These are phyloP conservation scores for Plectrocnemia conspersa DNA, from an alignment of 1,140 invertebrate species.

Conservation along the genomic window DNA sequence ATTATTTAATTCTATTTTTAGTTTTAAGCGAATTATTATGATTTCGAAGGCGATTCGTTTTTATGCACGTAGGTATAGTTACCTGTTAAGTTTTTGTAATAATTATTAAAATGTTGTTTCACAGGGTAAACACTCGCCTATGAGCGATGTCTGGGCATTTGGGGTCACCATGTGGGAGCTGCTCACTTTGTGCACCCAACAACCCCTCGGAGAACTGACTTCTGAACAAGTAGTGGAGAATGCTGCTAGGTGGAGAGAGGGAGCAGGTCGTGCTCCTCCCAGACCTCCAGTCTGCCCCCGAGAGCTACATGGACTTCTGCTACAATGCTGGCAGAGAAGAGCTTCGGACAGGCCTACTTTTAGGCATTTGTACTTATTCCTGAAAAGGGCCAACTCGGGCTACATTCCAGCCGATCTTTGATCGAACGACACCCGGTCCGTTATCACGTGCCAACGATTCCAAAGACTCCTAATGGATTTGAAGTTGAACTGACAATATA, in stretches of 20 bases:
- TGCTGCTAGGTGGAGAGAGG: constrained; percentile 59
- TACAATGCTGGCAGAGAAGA: constrained; percentile 88
- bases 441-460: constrained; percentile 1
- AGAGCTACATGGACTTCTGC: constrained; percentile 90
- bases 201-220: constrained; percentile 68
- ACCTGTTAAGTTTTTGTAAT: too few species aligned
- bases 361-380: constrained; percentile 84
- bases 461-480: background rate
- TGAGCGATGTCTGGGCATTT: constrained; percentile 76
- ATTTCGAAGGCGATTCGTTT: too few species aligned
- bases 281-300: constrained; percentile 80
- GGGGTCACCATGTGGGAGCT: constrained; percentile 76
- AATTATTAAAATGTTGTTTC: too few species aligned
- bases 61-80: too few species aligned
- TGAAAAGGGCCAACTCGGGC: constrained; percentile 85
- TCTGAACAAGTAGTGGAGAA: constrained; percentile 75
- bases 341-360: constrained; percentile 82
- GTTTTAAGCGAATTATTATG: too few species aligned
- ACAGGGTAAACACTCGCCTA: constrained; percentile 68
- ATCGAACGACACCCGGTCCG: constrained; percentile 12
- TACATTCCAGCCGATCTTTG: constrained; percentile 54
- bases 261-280: constrained; percentile 47
- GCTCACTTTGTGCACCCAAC: constrained; percentile 65
- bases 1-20: too few species aligned
- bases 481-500: background rate